Conservation (phyloP, 2,113 vertebrate genomes). For the Xyrauchen texanus region DNA sequence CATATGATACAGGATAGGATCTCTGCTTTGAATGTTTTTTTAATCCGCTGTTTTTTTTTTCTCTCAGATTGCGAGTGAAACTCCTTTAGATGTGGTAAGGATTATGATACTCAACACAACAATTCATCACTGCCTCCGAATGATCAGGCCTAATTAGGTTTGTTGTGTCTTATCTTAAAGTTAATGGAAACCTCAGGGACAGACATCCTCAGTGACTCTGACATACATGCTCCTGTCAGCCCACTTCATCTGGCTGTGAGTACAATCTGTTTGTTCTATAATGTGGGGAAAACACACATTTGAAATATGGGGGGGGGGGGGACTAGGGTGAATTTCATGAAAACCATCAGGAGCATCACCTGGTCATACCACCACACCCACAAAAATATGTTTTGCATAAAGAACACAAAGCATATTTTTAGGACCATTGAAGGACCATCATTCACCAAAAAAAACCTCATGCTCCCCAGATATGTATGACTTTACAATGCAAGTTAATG, state of each 20-base stretch:
- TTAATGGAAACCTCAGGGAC: slow-evolving; percentile 97
- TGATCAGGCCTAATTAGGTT: not conserved
- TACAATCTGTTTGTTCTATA: slow-evolving; percentile 50
- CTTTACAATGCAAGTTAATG: too few relatives aligned
- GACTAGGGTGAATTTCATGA: too few relatives aligned
- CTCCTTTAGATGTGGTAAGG: slow-evolving; percentile 97
- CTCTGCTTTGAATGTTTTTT: not conserved
- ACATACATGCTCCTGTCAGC: slow-evolving; percentile 91
- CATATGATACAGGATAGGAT: not conserved
- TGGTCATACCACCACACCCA: too few relatives aligned
- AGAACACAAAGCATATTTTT: too few relatives aligned
- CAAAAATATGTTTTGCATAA: too few relatives aligned
- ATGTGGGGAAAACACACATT: not conserved
- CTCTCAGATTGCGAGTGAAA: slow-evolving; percentile 94
- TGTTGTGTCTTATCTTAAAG: slow-evolving; percentile 61
- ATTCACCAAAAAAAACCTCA: too few relatives aligned
- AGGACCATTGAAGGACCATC: too few relatives aligned
- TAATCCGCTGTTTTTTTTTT: slow-evolving; percentile 39
- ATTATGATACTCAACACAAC: not conserved
- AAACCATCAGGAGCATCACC: too few relatives aligned
- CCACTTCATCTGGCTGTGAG: slow-evolving; percentile 95
- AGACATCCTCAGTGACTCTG: slow-evolving; percentile 92
- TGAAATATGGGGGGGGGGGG: not conserved
- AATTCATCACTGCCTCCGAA: not conserved
- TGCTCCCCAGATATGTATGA: too few relatives aligned